Percentiles rank a stretch among this genome's conserved stretches.
Conservation (phyloP, 2,113 vertebrate species). For the Microcebus tavaratra region DNA sequence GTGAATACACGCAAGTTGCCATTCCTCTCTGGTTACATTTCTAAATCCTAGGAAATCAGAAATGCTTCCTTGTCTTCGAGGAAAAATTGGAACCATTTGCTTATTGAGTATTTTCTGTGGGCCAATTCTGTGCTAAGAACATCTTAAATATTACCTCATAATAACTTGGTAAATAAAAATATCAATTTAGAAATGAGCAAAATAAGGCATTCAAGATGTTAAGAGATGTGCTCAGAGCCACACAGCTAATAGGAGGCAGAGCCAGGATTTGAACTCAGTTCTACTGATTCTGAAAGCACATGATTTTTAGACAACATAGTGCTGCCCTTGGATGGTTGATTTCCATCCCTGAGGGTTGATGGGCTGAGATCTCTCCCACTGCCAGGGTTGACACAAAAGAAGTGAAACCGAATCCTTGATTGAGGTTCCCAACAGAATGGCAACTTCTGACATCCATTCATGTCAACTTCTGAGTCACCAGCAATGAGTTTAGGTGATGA, state of each 20-base stretch:
- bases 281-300: not conserved
- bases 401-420: not conserved
- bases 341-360: not conserved
- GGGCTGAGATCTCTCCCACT: not conserved
- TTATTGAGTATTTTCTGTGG: not conserved
- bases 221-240: not conserved
- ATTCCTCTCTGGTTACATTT: not conserved
- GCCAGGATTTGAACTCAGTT: not conserved
- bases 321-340: not conserved
- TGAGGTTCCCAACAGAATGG: not conserved
- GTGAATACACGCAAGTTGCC: not conserved
- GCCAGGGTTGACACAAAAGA: not conserved
- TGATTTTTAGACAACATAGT: not conserved
- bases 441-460: not conserved
- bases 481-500: not conserved
- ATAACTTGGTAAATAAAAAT: not conserved
- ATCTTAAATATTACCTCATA: constrained; percentile 1
- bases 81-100: not conserved
- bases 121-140: not conserved
- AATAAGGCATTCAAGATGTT: not conserved
- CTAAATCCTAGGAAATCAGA: not conserved
- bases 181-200: not conserved
- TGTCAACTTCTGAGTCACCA: not conserved
- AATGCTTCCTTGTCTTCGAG: not conserved
- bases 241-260: not conserved